These are phyloP conservation scores for Drosophila niveifrons DNA, from an alignment of 2,888 invertebrate genomes.

Conservation along the genomic window DNA sequence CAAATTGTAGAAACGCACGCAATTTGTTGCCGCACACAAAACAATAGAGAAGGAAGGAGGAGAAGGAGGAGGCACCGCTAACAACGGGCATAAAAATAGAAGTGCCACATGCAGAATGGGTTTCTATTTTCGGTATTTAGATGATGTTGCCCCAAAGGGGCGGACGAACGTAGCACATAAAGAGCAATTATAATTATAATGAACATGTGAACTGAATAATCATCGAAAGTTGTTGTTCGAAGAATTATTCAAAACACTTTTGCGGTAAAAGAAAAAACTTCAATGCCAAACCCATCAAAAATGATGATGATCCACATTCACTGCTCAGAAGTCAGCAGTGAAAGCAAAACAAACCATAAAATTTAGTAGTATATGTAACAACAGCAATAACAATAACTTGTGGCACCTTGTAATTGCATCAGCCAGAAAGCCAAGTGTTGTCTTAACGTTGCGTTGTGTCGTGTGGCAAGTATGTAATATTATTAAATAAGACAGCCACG, in stretches of 20 bases:
- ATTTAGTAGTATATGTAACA: constrained; percentile 5
- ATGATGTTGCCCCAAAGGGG: not conserved
- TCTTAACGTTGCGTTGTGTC: constrained; percentile 14
- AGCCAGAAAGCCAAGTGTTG: constrained; percentile 34
- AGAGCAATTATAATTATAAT: constrained; percentile 34
- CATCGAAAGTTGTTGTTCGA: not conserved
- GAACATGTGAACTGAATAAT: constrained; percentile 21
- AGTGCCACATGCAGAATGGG: constrained; percentile 37
- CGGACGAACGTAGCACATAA: not conserved
- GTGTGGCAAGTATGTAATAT: constrained; percentile 40
- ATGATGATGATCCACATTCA: not conserved
- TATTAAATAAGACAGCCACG: constrained; percentile 48
- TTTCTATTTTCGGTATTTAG: constrained; percentile 39
- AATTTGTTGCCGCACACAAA: constrained; percentile 33
- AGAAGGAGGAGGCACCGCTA: not conserved
- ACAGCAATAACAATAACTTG: constrained; percentile 24
- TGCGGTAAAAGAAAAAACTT: not conserved
- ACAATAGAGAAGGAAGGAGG: too few species aligned
- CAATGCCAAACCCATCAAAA: not conserved
- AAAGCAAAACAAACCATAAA: constrained; percentile 31
- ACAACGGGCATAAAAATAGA: constrained; percentile 38
- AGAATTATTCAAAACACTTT: constrained; percentile 2
- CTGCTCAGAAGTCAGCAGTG: constrained; percentile 28
- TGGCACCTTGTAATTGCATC: constrained; percentile 50
- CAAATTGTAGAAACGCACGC: constrained; percentile 63